Evolutionary conservation across 2,888 invertebrate genomes (phyloP).

Genomic region (Caenorhabditis sp.): DNA sequence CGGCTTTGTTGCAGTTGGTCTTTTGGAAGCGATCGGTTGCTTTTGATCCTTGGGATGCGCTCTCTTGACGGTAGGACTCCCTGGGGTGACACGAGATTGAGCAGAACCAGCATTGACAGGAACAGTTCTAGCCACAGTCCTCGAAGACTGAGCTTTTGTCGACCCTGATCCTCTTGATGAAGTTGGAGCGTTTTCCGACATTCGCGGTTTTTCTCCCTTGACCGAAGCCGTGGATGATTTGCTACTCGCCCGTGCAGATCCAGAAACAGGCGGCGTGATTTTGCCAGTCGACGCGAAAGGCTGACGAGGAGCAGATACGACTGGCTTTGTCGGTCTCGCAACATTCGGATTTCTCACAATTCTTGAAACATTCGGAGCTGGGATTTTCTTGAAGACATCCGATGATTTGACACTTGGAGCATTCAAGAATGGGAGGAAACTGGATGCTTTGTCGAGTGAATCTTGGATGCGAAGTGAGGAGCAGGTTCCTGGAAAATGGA

Average conservation of each 20-base stretch:
- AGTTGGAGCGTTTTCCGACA: not conserved
- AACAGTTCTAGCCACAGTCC: too few relatives aligned
- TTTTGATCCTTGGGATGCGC: not conserved
- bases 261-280: too few relatives aligned
- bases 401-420: conserved; percentile 29
- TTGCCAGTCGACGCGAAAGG: too few relatives aligned
- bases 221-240: too few relatives aligned
- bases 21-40: not conserved
- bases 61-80: not conserved
- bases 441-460: conserved; percentile 56
- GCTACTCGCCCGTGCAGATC: too few relatives aligned
- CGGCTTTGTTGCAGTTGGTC: not conserved
- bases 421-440: conserved; percentile 60
- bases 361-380: conserved; percentile 2
- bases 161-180: not conserved
- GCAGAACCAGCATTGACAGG: not conserved
- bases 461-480: conserved; percentile 49
- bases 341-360: too few relatives aligned
- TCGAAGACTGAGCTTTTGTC: too few relatives aligned
- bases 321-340: too few relatives aligned
- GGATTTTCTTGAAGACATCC: conserved; percentile 23
- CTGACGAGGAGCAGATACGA: too few relatives aligned
- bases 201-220: too few relatives aligned
- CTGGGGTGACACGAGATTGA: not conserved
- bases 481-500: conserved; percentile 46